Evolutionary conservation across 2,113 vertebrate species (phyloP), one percentile per base, ranked within the genome.

Genomic region (Pholis gunnellus): DNA sequence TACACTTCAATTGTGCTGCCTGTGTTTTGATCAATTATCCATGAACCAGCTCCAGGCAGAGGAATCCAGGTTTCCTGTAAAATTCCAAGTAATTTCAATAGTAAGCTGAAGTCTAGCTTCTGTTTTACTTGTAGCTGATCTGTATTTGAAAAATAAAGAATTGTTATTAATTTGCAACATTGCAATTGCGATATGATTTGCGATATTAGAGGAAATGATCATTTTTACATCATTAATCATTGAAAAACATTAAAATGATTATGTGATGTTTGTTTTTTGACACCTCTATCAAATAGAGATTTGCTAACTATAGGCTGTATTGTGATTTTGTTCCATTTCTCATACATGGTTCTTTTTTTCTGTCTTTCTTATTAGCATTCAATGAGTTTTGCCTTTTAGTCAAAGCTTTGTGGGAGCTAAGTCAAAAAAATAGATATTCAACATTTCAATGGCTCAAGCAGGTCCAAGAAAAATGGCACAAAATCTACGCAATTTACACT

Each of bases 21-120:
- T 48, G 17, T 61, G 36, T 36, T 72, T 46, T 72, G 14, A 65
- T 61, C 54, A 52, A n/a, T 59, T 36, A 73, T 57, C 18, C 44
- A 65, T 31, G 15, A 40, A 66, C 5, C 22, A 13, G 60, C 36
- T 59, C 5, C 10, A 68, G 31, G 18, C 14, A 25, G 31, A 25
- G 6, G 15, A 60, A 46, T 25, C 22, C 1, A 40, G 34, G 20
- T 40, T 20, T 57, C 36, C 20, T 48, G 65, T 34, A 52, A 56
- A 57, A 38, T 57, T 68, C 25, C 25, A 13, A 31, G 65, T 46
- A 18, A 27, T 9, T 78, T 48, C 25, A 17, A 46, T 3, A 27
- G 4, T 63, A 11, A 52, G 34, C 5, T 63, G 10, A 29, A 68
- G 10, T 65, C 3, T 7, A 9, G 18, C 15, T 27, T 57, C 60